Conservation (phyloP, 2,888 invertebrate genomes). For the Sphecodes monilicornis region DNA sequence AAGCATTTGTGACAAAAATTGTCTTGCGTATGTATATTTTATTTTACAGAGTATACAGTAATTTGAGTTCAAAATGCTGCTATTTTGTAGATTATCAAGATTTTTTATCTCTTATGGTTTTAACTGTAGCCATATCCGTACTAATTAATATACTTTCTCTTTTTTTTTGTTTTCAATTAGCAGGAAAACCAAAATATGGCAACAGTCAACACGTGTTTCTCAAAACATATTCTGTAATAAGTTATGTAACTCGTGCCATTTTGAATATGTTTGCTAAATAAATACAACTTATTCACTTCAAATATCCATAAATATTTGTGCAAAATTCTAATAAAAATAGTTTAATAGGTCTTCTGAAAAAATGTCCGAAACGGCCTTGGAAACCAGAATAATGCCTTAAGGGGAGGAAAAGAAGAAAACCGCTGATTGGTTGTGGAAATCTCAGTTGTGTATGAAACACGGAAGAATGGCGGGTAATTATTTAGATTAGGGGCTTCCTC, state of each 20-base stretch:
- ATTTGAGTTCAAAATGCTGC: not conserved
- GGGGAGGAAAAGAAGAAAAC: not conserved
- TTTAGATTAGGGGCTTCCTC: too few species aligned
- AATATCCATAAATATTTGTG: not conserved
- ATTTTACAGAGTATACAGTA: not conserved
- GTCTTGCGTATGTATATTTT: not conserved
- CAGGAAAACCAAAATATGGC: too few species aligned
- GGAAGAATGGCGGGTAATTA: not conserved
- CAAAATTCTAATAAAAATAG: not conserved
- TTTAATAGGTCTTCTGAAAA: not conserved
- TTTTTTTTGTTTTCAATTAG: too few species aligned
- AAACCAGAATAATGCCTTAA: not conserved
- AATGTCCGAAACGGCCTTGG: not conserved
- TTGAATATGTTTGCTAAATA: not conserved
- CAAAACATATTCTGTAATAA: not conserved
- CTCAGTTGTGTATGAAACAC: conserved; percentile 2
- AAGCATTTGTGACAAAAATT: too few species aligned
- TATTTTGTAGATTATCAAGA: not conserved
- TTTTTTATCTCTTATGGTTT: too few species aligned
- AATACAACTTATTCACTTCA: not conserved
- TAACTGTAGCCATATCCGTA: too few species aligned
- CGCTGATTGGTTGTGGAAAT: not conserved
- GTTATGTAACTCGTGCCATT: not conserved
- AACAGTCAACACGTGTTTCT: not conserved
- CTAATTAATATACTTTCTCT: too few species aligned